Evolutionary conservation across 2,888 invertebrate genomes (phyloP), one percentile per base, ranked within the genome.

Genomic region (Eupithecia exiguata): DNA sequence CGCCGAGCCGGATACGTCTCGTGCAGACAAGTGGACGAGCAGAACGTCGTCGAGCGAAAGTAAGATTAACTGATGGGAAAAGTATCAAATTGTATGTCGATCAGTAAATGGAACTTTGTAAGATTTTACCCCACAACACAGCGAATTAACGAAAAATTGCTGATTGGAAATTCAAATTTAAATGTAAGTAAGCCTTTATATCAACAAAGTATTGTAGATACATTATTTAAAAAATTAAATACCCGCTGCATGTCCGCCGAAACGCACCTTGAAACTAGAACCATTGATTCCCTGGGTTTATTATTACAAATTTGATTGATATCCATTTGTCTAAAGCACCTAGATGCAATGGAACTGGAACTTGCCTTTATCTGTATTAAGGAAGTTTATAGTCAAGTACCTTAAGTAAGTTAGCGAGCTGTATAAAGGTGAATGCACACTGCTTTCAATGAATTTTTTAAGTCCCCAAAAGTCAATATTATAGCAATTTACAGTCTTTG

Each of bases 281-380:
- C 12, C 21, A 53, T 7, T 21, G 21, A 53, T 21, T 12, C 4
- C 7, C 5, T 58, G 5, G 6, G n/a, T n/a, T n/a, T 53, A 5
- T 46, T 46, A 18, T 58, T 1, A 21, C 5, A 58, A 10, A 10
- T 12, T n/a, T n/a, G 0, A 58, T 12, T 21, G 53, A 66, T 58
- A 49, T 46, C 30, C 66, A 58, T 67, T 67, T 69, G 68, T 71
- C 66, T 74, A 66, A n/a, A 14, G 18, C 6, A 25, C 21, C 18
- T 18, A 35, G 36, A 53, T 38, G 61, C 35, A 71, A 16, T 40
- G 66, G 69, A 74, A 70, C 68, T 49, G 30, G 62, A 70, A 74
- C 68, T 74, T 58, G 68, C 69, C 66, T 74, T 70, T 74, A 68
- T 75, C 68, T 72, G 53, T 70, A 76, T 76, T 76, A 72, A 30